Percentiles rank a stretch among this genome's conserved stretches.
Conservation (phyloP, 2,888 invertebrate species). For the Nesidiocoris tenuis region DNA sequence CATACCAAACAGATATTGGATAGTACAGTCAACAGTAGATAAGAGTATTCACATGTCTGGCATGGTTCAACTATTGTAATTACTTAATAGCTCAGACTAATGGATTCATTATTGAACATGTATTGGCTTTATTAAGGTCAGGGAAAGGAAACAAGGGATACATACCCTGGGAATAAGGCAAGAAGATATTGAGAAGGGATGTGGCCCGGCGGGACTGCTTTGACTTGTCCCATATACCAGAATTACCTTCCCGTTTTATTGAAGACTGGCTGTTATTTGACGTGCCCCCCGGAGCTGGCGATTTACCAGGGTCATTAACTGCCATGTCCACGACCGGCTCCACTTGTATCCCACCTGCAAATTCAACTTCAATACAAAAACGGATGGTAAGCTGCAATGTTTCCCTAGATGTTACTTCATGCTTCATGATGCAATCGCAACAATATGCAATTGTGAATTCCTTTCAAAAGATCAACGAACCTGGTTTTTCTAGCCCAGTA, state of each 20-base stretch:
- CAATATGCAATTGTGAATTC: no score
- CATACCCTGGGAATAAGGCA: slow-evolving; percentile 90
- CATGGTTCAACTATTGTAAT: no score
- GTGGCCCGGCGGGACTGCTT: slow-evolving; percentile 89
- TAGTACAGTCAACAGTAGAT: no score
- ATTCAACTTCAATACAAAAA: slow-evolving; percentile 23
- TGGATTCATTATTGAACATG: no score
- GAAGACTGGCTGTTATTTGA: slow-evolving; percentile 54
- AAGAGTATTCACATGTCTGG: no score
- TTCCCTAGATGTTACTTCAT: not conserved
- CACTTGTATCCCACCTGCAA: slow-evolving; percentile 57
- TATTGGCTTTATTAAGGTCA: no score
- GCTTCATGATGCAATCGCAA: not conserved
- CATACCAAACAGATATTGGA: no score
- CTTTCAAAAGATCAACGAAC: slow-evolving; percentile 57
- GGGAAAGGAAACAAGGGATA: slow-evolving; percentile 46
- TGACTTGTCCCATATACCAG: slow-evolving; percentile 53
- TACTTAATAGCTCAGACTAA: no score
- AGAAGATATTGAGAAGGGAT: slow-evolving; percentile 92
- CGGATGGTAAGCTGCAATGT: not conserved
- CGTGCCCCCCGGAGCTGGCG: slow-evolving; percentile 24
- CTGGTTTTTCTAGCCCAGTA: slow-evolving; percentile 90
- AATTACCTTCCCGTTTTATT: slow-evolving; percentile 67
- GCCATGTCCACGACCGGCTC: slow-evolving; percentile 55
- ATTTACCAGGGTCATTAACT: slow-evolving; percentile 53